Percentiles rank a stretch among this genome's conserved stretches.
phyloP scores from a whole-genome alignment of 2,797 vertebrate genomes.

The Xenopus petersii region DNA sequence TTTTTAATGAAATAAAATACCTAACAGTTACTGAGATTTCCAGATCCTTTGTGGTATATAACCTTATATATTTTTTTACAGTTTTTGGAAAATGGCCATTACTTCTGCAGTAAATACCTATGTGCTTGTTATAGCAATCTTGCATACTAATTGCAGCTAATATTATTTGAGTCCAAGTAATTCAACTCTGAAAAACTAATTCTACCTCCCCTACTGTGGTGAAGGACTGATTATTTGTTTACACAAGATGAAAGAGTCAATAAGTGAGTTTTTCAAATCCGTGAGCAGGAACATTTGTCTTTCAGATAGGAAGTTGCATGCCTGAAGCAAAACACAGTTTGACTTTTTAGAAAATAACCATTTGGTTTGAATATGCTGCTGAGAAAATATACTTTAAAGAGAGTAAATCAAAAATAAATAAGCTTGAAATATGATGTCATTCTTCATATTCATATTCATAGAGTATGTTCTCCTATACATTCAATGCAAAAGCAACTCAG shows the following conservation, averaged over 20 bases:
- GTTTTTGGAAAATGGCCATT: slow-evolving; percentile 2
- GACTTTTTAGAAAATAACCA: slow-evolving; percentile 54
- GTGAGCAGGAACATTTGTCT: slow-evolving; percentile 60
- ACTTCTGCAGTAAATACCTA: slow-evolving; percentile 20
- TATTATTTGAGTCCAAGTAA: slow-evolving; percentile 54
- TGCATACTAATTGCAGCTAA: slow-evolving; percentile 40
- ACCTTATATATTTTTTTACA: background rate
- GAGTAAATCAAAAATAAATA: slow-evolving; percentile 26
- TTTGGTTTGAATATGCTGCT: slow-evolving; percentile 59
- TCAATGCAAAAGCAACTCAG: no score
- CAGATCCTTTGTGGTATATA: background rate
- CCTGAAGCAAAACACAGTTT: slow-evolving; percentile 57
- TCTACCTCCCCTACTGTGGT: slow-evolving; percentile 38
- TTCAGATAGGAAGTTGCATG: slow-evolving; percentile 59
- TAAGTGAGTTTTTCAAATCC: slow-evolving; percentile 58
- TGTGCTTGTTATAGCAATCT: slow-evolving; percentile 19
- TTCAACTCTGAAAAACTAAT: slow-evolving; percentile 55
- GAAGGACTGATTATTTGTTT: slow-evolving; percentile 61
- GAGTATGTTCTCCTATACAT: background rate
- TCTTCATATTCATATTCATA: slow-evolving; percentile 24
- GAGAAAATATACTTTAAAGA: slow-evolving; percentile 51
- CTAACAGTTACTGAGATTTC: background rate
- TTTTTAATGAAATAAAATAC: no score
- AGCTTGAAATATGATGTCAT: slow-evolving; percentile 50
- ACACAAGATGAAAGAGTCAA: slow-evolving; percentile 59